Conservation (phyloP, 1,140 invertebrate genomes). For the Laupala kohalensis region DNA sequence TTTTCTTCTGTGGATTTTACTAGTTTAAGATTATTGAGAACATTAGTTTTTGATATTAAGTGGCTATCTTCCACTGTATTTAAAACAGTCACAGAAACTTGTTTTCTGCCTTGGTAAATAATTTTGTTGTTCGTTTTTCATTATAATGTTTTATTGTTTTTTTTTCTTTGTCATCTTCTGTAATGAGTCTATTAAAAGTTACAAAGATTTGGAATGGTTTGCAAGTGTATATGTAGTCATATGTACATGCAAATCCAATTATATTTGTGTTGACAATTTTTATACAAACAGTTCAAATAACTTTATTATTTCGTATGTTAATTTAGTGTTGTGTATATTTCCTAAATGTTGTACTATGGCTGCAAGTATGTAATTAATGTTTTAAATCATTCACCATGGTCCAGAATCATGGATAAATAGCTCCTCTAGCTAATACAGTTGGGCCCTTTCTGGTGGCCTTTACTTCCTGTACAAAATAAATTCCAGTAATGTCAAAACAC, state of each 20-base stretch:
- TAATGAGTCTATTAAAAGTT: not conserved
- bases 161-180: not conserved
- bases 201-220: not conserved
- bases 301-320: not conserved
- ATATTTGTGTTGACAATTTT: not conserved
- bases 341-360: slow-evolving; percentile 6
- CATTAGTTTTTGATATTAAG: too few species aligned
- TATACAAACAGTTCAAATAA: slow-evolving; percentile 2
- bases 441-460: slow-evolving; percentile 11
- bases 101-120: too few species aligned
- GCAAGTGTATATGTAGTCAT: not conserved
- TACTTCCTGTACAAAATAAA: slow-evolving; percentile 11
- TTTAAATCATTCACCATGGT: slow-evolving; percentile 7
- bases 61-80: too few species aligned
- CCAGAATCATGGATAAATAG: slow-evolving; percentile 8
- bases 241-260: not conserved
- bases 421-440: slow-evolving; percentile 10
- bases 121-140: too few species aligned
- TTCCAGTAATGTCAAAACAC: not conserved
- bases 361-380: slow-evolving; percentile 6
- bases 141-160: not conserved
- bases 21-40: too few species aligned
- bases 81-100: too few species aligned
- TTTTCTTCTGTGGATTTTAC: too few species aligned
- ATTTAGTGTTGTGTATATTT: not conserved